Evolutionary conservation across 2,113 vertebrate species (phyloP).

Genomic region (Nyctereutes procyonoides): DNA sequence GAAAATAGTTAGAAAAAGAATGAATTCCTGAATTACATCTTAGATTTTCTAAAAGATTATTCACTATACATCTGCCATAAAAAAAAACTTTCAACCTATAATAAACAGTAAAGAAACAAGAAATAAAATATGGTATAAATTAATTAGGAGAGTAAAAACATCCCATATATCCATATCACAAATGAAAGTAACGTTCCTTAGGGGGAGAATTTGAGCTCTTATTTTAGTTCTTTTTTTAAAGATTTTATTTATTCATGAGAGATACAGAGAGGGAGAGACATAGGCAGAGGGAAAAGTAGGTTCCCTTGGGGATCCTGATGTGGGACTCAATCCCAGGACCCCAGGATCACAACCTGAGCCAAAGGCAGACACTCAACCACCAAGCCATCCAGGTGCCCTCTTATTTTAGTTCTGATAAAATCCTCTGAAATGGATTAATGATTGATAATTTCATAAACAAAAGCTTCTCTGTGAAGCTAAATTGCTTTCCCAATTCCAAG

Average conservation of each 20-base stretch:
- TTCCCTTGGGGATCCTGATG: no score
- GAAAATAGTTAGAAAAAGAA: not conserved
- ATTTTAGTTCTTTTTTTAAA: not conserved
- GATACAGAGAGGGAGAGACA: no score
- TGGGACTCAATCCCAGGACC: no score
- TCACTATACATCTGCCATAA: not conserved
- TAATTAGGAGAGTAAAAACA: constrained; percentile 57
- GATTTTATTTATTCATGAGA: no score
- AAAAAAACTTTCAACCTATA: not conserved
- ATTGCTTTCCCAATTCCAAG: constrained; percentile 36
- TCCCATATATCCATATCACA: not conserved
- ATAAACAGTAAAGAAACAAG: constrained; percentile 9
- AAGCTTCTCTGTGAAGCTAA: constrained; percentile 41
- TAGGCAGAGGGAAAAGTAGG: no score
- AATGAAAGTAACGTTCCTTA: not conserved
- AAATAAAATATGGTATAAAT: not conserved
- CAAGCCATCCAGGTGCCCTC: not conserved
- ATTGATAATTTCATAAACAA: constrained; percentile 41
- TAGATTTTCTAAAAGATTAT: constrained; percentile 12
- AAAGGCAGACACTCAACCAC: no score
- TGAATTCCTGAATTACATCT: not conserved
- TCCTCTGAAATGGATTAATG: constrained; percentile 53
- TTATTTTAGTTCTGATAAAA: constrained; percentile 21
- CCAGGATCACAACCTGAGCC: no score
- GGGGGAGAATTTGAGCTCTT: constrained; percentile 9